phyloP scores from a whole-genome alignment of 2,888 invertebrate genomes.

The Balanococcus diminutus region DNA sequence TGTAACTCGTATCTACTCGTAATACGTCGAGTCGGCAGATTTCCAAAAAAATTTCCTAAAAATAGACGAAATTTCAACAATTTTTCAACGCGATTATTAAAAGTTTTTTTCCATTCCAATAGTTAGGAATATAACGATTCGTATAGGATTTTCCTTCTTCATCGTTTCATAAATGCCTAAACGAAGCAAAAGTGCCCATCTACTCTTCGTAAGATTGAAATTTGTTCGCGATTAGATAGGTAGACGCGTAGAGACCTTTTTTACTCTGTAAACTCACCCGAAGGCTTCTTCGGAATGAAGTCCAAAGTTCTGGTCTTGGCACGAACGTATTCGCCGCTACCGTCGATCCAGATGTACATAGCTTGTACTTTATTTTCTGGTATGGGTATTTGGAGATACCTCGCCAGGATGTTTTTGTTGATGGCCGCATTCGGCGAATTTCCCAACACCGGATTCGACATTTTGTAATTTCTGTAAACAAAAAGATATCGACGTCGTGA shows the following conservation, averaged over 20 bases:
- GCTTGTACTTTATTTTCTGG: constrained; percentile 80
- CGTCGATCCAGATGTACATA: constrained; percentile 95
- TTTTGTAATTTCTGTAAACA: not conserved
- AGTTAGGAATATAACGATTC: no score
- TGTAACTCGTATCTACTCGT: no score
- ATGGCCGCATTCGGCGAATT: constrained; percentile 84
- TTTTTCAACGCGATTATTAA: not conserved
- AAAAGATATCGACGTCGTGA: no score
- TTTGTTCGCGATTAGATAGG: not conserved
- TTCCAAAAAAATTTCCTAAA: no score
- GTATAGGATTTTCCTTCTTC: no score
- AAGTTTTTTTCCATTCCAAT: not conserved
- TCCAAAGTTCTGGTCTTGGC: constrained; percentile 86
- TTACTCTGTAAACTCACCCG: no score
- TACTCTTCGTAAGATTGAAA: no score
- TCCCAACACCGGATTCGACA: constrained; percentile 64
- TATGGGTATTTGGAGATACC: constrained; percentile 78
- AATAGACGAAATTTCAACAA: no score
- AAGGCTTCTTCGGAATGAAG: constrained; percentile 76
- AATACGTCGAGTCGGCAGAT: no score
- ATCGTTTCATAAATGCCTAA: no score
- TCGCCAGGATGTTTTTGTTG: constrained; percentile 74
- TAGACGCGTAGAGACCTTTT: not conserved
- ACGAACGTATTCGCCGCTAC: constrained; percentile 79
- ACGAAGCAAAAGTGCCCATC: no score